phyloP scores from a whole-genome alignment of 2,797 vertebrate species.

The Leptoclinus maculatus region DNA sequence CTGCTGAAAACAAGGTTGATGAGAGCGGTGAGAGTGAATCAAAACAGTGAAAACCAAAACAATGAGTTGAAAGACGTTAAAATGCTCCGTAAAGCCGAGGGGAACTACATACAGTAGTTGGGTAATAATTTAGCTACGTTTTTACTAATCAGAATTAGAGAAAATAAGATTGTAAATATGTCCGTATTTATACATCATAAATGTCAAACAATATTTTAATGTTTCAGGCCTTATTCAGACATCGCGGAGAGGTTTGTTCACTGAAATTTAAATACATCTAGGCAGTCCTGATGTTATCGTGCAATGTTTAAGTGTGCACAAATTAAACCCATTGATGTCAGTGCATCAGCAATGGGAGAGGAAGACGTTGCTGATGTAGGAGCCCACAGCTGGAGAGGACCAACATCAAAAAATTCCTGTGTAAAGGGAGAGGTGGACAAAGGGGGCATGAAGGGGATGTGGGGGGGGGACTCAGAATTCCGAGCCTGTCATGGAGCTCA shows the following conservation, averaged over 20 bases:
- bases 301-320: neutral
- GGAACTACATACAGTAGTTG: neutral
- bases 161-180: neutral
- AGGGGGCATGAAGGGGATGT: neutral
- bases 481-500: slow-evolving; percentile 24
- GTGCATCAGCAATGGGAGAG: neutral
- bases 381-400: neutral
- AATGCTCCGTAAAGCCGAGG: neutral
- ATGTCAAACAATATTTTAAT: neutral
- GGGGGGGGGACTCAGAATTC: neutral
- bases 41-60: neutral
- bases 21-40: neutral
- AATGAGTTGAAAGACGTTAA: neutral
- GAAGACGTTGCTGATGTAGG: slow-evolving; percentile 14
- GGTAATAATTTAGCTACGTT: neutral
- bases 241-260: neutral
- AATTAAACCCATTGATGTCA: neutral
- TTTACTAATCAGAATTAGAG: neutral
- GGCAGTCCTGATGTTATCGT: neutral
- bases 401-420: neutral
- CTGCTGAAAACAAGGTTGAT: neutral
- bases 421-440: neutral
- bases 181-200: neutral
- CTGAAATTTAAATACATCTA: neutral
- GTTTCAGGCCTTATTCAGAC: neutral